Conservation (phyloP, 1,140 invertebrate genomes). For the Charaxes varanes region DNA sequence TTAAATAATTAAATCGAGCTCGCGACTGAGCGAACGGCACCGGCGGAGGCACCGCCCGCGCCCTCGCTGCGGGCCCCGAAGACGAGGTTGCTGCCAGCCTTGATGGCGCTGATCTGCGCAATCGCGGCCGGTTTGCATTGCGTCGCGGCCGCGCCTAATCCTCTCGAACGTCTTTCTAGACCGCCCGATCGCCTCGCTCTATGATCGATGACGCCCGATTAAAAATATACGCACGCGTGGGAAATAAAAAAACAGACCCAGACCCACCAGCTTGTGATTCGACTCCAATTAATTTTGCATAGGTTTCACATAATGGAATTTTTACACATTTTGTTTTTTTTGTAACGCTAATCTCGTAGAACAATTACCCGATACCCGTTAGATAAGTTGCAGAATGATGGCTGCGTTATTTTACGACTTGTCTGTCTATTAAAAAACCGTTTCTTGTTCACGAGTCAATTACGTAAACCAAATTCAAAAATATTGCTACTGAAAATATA, state of each 20-base stretch:
- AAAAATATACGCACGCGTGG: background rate
- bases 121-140: slow-evolving; percentile 60
- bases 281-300: too few species aligned
- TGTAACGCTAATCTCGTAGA: too few species aligned
- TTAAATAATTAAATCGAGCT: slow-evolving; percentile 67
- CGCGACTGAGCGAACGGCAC: slow-evolving; percentile 33
- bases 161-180: slow-evolving; percentile 47
- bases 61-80: slow-evolving; percentile 37
- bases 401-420: too few species aligned
- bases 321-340: too few species aligned
- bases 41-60: slow-evolving; percentile 20
- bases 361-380: too few species aligned
- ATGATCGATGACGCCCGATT: slow-evolving; percentile 40
- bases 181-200: slow-evolving; percentile 32
- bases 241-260: background rate
- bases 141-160: slow-evolving; percentile 53
- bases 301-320: too few species aligned
- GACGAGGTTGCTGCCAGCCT: slow-evolving; percentile 63
- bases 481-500: too few species aligned
- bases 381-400: too few species aligned
- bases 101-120: slow-evolving; percentile 66
- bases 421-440: too few species aligned
- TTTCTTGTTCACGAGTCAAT: too few species aligned
- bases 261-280: too few species aligned
- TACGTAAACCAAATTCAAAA: too few species aligned